Base-by-base conservation (phyloP, 2,113 vertebrate species). In the Scomber japonicus region DNA sequence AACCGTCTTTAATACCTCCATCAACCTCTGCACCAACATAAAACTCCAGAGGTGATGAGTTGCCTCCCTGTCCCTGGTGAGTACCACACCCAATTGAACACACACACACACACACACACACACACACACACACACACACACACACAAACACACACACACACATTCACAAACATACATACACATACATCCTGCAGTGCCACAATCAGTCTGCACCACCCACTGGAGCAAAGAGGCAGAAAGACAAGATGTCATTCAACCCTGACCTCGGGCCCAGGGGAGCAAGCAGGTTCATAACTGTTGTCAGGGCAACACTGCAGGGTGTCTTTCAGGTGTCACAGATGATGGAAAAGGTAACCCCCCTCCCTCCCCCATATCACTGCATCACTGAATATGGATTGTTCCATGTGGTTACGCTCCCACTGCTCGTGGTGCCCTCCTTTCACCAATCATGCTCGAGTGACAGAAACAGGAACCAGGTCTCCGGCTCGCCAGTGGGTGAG, bases 371-470 rank as follows among this genome's bases (percentile, higher is more conserved):
- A 78, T 78, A 78, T 84, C 82, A 70, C 78, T 72, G 65, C 74
- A 78, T 73, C 54, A 40, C 62, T 93, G 91, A 92, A 91, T 91
- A 92, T 91, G 87, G 84, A 91, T 91, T 48, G 81, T 89, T 88
- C 83, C 78, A 11, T 71, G 79, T 55, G 83, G 81, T 71, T 85
- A 84, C 81, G 27, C 83, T 83, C 80, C 50, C 70, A 14, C 60
- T 71, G 77, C 68, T 81, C 19, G 6, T 21, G 46, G 77, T 57
- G 82, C 71, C 82, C 82, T 69, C 62, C 66, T 82, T 85, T 84
- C 62, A 76, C 70, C 65, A 40, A 54, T 82, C 83, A 80, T 81
- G 61, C 80, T 66, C 21, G 9, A 71, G 80, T 87, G 84, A 81
- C 88, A 83, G 84, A 72, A 87, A 81, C 75, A 86, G 80, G 79